These are phyloP conservation scores for Whitmania pigra DNA, from an alignment of 1,140 invertebrate species.

Conservation along the genomic window DNA sequence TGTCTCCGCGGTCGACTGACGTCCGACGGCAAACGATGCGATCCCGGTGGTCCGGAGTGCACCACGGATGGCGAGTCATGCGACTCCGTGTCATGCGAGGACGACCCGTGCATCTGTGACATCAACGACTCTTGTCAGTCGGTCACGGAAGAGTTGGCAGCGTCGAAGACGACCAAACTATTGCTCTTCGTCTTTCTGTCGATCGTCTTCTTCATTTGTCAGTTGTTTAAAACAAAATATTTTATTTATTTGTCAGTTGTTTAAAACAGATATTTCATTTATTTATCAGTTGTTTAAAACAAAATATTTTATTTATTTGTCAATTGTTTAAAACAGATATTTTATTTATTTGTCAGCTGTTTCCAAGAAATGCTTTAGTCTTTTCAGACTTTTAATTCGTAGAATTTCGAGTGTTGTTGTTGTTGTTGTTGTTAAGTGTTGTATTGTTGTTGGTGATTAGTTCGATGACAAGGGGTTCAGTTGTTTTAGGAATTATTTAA, in stretches of 20 bases:
- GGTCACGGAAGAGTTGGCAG: background rate
- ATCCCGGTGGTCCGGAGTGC: background rate
- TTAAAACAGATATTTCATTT: no score
- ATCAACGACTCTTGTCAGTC: background rate
- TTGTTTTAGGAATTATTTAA: no score
- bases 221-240: background rate
- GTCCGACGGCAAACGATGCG: background rate
- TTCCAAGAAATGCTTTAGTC: no score
- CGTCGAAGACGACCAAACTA: slow-evolving; percentile 6
- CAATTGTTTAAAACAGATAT: no score
- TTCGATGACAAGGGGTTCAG: no score
- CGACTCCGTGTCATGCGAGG: background rate
- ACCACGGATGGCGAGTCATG: background rate
- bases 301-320: no score
- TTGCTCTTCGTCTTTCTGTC: slow-evolving; percentile 4
- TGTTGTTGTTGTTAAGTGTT: no score
- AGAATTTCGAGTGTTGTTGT: no score
- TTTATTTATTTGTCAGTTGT: no score
- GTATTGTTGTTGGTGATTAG: no score
- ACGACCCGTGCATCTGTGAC: background rate
- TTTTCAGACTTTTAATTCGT: no score
- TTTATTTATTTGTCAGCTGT: background rate
- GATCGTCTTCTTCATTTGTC: background rate
- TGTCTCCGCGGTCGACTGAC: background rate
- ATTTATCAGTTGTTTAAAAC: background rate